A percentile compares a stretch with the other conserved stretches of the same genome.
Evolutionary conservation across 2,113 vertebrate species (phyloP).

Genomic region (Spea multiplicata): DNA sequence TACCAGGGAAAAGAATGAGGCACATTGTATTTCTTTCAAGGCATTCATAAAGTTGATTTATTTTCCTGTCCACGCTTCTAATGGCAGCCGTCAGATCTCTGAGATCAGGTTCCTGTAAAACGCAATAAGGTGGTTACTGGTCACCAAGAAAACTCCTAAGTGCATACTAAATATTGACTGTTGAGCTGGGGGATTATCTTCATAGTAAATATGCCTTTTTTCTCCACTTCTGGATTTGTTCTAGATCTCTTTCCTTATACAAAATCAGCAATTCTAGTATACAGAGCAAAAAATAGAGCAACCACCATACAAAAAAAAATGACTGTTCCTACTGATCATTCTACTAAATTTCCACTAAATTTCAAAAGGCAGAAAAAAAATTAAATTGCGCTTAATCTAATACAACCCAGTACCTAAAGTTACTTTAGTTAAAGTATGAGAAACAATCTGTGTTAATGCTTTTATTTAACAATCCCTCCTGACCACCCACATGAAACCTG

Average conservation of each 20-base stretch:
- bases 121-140: background rate
- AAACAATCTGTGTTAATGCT: too few species aligned
- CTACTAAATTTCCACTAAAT: too few species aligned
- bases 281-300: background rate
- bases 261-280: background rate
- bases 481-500: too few species aligned
- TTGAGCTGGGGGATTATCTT: background rate
- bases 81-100: slow-evolving; percentile 61
- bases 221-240: background rate
- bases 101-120: slow-evolving; percentile 62
- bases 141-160: background rate
- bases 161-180: background rate
- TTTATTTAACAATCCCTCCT: too few species aligned
- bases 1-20: slow-evolving; percentile 73
- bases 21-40: slow-evolving; percentile 74
- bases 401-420: too few species aligned
- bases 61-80: slow-evolving; percentile 66
- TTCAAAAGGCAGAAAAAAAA: too few species aligned
- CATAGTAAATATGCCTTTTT: background rate
- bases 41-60: slow-evolving; percentile 72
- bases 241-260: background rate
- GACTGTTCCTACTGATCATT: too few species aligned
- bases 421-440: too few species aligned
- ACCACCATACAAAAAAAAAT: too few species aligned
- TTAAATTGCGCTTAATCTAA: too few species aligned